Evolutionary conservation across 2,113 vertebrate species (phyloP), one percentile per base, ranked within the genome.

Genomic region (Ammodytes dubius): DNA sequence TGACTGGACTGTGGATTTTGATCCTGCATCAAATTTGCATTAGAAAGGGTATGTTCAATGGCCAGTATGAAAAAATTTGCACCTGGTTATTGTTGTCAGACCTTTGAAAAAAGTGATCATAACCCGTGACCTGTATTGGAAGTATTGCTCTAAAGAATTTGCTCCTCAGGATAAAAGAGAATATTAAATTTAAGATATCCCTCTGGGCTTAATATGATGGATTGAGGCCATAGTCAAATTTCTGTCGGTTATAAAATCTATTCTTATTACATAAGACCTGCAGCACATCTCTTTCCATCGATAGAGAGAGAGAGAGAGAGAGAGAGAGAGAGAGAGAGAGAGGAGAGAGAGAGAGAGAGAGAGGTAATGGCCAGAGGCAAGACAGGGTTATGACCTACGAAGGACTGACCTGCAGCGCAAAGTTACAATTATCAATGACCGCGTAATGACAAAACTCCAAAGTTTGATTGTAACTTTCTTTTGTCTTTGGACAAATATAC

Each of bases 321-420:
- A 27, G 27, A 27, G 27, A 27, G 27, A 27, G 27, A 27, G 27
- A 27, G 27, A 27, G 27, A 27, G 27, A 27, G 27, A n/a, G n/a
- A n/a, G 27, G 68, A 46, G 37, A 45, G 58, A 57, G 70, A 27
- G 27, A 27, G 27, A 27, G 27, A 27, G 27, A 27, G 27, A n/a
- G n/a, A n/a, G 57, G 49, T 77, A 76, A 71, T 17, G 70, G 57
- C 84, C 70, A 74, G 74, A 85, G 79, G 70, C 72, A 67, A 74
- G 46, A 68, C 40, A 19, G 70, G 77, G 66, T 80, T 53, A 56
- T 45, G 74, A 88, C 66, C 70, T 47, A 69, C 47, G 43, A 19
- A 83, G 46, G 56, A 47, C 61, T 74, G 65, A 89, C 82, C 70
- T 42, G 57, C 56, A 50, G 63, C 46, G 9, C 74, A 81, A 53